Evolutionary conservation across 2,888 invertebrate genomes (phyloP).

Genomic region (Rhaphigaster nebulosa): DNA sequence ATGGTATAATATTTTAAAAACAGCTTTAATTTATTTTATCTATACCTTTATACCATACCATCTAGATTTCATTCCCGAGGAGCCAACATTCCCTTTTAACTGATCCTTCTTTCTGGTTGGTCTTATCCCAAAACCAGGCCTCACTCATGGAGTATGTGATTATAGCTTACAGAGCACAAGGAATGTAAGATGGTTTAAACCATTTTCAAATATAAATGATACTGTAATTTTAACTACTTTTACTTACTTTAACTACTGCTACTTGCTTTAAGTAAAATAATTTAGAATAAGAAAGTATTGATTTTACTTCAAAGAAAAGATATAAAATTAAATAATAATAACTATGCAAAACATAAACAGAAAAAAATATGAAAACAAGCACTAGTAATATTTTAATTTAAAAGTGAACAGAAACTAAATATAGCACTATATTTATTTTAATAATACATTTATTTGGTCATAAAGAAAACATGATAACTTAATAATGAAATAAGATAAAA

Average conservation of each 20-base stretch:
- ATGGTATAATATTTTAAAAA: neutral
- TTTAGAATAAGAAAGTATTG: neutral
- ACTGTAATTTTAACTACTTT: neutral
- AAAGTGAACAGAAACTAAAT: neutral
- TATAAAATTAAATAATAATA: neutral
- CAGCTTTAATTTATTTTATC: neutral
- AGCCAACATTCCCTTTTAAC: neutral
- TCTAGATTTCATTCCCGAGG: neutral
- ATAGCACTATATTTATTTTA: neutral
- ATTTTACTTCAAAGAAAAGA: neutral
- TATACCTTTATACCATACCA: neutral
- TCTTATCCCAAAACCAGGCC: neutral
- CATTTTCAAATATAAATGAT: slow-evolving; percentile 1
- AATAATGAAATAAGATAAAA: neutral
- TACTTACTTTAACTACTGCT: neutral
- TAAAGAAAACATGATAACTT: neutral
- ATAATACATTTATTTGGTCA: neutral
- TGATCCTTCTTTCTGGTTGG: neutral
- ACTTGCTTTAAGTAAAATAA: neutral
- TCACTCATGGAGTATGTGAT: neutral
- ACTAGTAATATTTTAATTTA: neutral
- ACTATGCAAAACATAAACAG: neutral
- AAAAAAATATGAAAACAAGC: neutral
- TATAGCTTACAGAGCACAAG: neutral
- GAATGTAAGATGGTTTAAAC: neutral